These are phyloP conservation scores for Hydrozoanthus tunicans DNA, from an alignment of 64 coral and sea anemone species.

Conservation along the genomic window DNA sequence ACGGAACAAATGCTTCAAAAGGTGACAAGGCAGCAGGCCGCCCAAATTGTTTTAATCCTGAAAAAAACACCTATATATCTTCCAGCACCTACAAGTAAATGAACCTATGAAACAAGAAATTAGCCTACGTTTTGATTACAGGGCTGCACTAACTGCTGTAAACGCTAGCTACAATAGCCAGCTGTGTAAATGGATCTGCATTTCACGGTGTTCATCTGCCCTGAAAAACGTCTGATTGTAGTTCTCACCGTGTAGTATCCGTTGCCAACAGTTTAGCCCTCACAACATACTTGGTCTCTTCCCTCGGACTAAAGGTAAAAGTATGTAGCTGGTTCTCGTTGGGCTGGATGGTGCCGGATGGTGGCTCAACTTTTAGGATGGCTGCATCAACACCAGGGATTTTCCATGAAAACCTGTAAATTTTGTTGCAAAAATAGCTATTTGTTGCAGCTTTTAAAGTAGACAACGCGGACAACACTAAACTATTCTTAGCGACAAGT, in stretches of 20 bases:
- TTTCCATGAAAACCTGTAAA: conserved; percentile 80
- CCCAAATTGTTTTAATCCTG: neutral
- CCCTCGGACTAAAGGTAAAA: conserved; percentile 65
- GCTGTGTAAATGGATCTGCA: too few relatives aligned
- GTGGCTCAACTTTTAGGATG: conserved; percentile 60
- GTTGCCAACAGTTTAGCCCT: conserved; percentile 80
- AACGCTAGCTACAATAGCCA: too few relatives aligned
- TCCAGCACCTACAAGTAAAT: too few relatives aligned
- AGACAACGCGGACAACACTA: neutral
- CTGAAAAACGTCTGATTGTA: neutral
- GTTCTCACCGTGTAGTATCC: conserved; percentile 33
- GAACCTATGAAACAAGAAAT: too few relatives aligned
- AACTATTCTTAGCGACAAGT: neutral
- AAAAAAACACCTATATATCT: neutral
- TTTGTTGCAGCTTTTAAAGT: neutral
- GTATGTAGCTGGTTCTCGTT: conserved; percentile 83
- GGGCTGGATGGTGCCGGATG: conserved; percentile 63
- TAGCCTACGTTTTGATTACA: too few relatives aligned
- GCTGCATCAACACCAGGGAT: conserved; percentile 63
- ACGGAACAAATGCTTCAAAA: too few relatives aligned
- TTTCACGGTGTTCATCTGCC: too few relatives aligned
- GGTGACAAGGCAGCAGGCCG: neutral
- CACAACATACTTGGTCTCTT: conserved; percentile 78
- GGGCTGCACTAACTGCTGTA: too few relatives aligned
- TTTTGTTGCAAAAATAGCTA: neutral